phyloP scores from a whole-genome alignment of 1,140 invertebrate genomes.

The Steinernema feltiae region DNA sequence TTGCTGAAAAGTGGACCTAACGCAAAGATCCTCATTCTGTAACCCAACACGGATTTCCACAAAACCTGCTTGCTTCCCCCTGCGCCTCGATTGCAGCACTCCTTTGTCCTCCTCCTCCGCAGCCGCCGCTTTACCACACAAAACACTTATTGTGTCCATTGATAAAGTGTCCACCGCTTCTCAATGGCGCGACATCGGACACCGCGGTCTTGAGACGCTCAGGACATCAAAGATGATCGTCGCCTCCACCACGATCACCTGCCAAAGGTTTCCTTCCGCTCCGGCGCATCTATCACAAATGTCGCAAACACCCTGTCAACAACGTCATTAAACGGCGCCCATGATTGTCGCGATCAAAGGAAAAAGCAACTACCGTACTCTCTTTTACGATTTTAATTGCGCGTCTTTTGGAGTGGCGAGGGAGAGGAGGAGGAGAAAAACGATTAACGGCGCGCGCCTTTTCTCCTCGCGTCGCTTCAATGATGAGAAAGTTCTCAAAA shows the following conservation, averaged over 20 bases:
- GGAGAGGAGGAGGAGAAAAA: not conserved
- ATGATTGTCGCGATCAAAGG: not conserved
- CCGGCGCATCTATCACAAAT: not conserved
- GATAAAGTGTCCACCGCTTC: not conserved
- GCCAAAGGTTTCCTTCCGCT: not conserved
- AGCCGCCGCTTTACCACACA: slow-evolving; percentile 9
- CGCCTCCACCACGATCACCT: too few species aligned
- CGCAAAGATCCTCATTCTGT: too few species aligned
- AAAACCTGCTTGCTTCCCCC: too few species aligned
- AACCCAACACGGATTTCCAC: too few species aligned
- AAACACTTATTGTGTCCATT: not conserved
- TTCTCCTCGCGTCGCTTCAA: not conserved
- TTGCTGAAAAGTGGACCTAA: too few species aligned
- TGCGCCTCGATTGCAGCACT: too few species aligned
- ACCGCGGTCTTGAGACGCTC: too few species aligned
- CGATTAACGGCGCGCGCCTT: slow-evolving; percentile 4
- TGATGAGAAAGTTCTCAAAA: slow-evolving; percentile 13
- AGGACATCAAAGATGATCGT: not conserved
- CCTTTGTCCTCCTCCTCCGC: too few species aligned
- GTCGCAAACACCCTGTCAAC: slow-evolving; percentile 5
- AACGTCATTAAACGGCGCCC: not conserved
- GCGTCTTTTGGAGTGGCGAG: not conserved
- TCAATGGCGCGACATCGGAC: slow-evolving; percentile 3
- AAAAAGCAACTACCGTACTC: not conserved
- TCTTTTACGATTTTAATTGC: slow-evolving; percentile 6